Base-by-base conservation (phyloP, 2,888 invertebrate species). In the Rutpela maculata region DNA sequence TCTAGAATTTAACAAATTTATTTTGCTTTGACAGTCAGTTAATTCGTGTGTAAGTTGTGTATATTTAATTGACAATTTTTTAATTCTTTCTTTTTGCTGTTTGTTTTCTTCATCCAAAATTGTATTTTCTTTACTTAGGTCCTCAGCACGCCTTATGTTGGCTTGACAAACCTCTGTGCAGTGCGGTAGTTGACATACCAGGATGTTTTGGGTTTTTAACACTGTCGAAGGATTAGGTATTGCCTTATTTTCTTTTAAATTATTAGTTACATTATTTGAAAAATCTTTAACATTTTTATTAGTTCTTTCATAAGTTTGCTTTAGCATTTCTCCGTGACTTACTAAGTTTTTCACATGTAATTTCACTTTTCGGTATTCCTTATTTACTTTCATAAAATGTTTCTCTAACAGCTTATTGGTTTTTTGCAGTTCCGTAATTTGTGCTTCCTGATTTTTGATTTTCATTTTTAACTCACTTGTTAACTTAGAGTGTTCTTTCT, bases 11-110 rank as follows among this genome's bases (percentile, higher is more conserved):
- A 84, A 73, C 38, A 83, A 77, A 75, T 78, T 82, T 38, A 85
- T 80, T 82, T 85, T 85, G 35, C 74, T 79, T 73, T 84, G 83
- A 31, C 82, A 84, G 63, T 75, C 75, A 31, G 76, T 74, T 76
- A 85, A 82, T 67, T 85, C 84, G 12, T 80, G 78, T 55, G 80
- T 15, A 6, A 85, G 69, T n/a, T 82, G 75, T n/a, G 72, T 79
- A 75, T 78, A 84, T 57, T 79, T 80, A 50, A 35, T 43, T 50
- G 67, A 76, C 15, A 84, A 72, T 62, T 77, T 75, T 57, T 71
- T 70, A 56, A 81, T 79, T 78, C 83, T 80, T 38, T 75, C 70
- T 59, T 74, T 78, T 68, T 84, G 81, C 43, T 74, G 26, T 15
- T 19, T 65, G 56, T 80, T 83, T 69, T 78, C 72, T 43, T 63